A percentile compares a stretch with the other conserved stretches of the same genome.
phyloP scores from a whole-genome alignment of 2,797 vertebrate species.

The Microtus californicus region DNA sequence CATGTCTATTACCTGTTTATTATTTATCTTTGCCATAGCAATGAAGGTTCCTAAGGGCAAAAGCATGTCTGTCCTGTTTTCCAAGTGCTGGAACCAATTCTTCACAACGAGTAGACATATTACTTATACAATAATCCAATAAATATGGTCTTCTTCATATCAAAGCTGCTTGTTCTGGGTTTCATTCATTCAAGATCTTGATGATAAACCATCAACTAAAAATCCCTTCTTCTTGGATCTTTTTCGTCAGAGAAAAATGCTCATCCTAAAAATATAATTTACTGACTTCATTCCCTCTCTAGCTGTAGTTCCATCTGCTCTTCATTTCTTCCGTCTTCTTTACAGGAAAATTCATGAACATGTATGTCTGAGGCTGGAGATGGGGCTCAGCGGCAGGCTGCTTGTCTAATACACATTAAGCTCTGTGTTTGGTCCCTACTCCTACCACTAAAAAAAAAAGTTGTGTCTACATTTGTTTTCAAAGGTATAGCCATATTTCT shows the following conservation, averaged over 20 bases:
- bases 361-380: not conserved
- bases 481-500: not conserved
- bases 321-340: not conserved
- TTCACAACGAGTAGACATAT: not conserved
- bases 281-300: not conserved
- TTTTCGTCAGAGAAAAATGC: not conserved
- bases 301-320: not conserved
- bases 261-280: conserved; percentile 62
- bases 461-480: not conserved
- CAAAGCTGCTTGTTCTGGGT: not conserved
- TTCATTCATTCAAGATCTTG: not conserved
- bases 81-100: not conserved
- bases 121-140: not conserved
- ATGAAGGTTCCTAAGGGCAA: not conserved
- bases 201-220: conserved; percentile 49
- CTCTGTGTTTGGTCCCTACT: not conserved
- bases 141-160: not conserved
- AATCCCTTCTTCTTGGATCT: not conserved
- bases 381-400: not conserved
- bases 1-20: not conserved
- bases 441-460: not conserved
- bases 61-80: not conserved
- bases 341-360: not conserved
- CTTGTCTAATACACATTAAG: not conserved
- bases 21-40: not conserved